A percentile compares a stretch with the other conserved stretches of the same genome.
These are phyloP conservation scores for Melanitta fusca DNA, from an alignment of 2,797 vertebrate species.

Conservation along the genomic window DNA sequence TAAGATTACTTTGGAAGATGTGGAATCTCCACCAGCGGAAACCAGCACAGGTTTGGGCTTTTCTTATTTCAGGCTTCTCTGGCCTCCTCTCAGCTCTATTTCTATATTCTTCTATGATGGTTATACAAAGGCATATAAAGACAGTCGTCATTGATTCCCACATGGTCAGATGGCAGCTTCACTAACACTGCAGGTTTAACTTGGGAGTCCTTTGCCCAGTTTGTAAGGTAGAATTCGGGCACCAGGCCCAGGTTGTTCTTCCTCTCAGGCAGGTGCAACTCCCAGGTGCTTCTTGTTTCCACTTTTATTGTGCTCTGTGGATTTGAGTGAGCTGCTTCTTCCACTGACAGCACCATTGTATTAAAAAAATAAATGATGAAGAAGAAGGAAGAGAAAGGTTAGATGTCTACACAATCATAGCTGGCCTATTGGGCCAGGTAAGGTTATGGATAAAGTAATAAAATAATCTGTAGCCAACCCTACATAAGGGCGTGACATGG, in stretches of 20 bases:
- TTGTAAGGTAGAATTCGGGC: neutral
- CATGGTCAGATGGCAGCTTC: neutral
- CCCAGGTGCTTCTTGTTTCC: neutral
- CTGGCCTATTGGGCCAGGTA: neutral
- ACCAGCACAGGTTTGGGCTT: accelerated
- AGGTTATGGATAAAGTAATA: neutral
- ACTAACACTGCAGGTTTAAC: neutral
- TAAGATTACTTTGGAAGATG: neutral
- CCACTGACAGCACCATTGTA: accelerated
- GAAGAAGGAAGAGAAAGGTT: neutral
- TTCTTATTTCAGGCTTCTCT: neutral
- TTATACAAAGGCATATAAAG: neutral
- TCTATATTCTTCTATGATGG: neutral
- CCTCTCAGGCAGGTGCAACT: accelerated
- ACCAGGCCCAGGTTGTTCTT: neutral
- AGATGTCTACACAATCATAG: neutral
- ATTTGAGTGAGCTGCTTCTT: neutral
- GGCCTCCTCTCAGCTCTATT: neutral
- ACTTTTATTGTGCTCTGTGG: neutral
- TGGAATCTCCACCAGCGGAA: neutral
- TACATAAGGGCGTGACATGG: neutral
- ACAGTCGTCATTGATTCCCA: neutral
- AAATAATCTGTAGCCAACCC: neutral
- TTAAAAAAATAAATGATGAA: neutral
- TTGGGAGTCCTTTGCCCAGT: neutral